A percentile compares a stretch with the other conserved stretches of the same genome.
Conservation (phyloP, 2,888 invertebrate genomes). For the Lasioglossum oenotherae region DNA sequence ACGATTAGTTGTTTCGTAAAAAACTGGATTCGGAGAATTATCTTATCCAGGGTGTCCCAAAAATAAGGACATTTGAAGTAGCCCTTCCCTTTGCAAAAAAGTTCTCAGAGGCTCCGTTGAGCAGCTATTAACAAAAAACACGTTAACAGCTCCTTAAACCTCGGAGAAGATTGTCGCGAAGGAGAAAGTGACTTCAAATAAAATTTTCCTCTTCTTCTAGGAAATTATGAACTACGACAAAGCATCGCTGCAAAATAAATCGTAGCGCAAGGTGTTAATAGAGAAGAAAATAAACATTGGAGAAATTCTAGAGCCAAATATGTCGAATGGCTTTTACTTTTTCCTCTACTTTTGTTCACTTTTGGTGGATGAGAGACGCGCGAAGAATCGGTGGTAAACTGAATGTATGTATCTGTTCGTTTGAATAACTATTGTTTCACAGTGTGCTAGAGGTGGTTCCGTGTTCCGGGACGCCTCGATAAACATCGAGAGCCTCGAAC, state of each 20-base stretch:
- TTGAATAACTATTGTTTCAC: background rate
- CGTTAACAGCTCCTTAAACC: too few species aligned
- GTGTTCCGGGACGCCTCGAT: background rate
- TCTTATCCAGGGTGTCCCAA: too few species aligned
- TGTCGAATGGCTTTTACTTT: background rate
- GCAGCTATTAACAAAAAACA: too few species aligned
- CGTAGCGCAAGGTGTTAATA: background rate
- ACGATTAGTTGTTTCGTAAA: background rate
- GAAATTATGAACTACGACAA: too few species aligned
- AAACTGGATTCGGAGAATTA: background rate
- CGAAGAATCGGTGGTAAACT: background rate
- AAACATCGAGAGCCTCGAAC: background rate
- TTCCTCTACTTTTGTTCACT: background rate
- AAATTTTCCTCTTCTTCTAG: too few species aligned
- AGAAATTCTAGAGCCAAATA: background rate
- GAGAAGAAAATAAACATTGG: too few species aligned
- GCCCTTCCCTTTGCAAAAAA: too few species aligned
- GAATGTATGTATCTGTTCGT: background rate
- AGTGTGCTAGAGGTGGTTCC: background rate
- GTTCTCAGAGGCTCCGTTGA: too few species aligned
- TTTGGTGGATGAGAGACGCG: background rate
- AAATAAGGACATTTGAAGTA: too few species aligned
- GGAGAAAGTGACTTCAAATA: too few species aligned
- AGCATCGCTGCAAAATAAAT: too few species aligned
- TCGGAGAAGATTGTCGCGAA: too few species aligned